Evolutionary conservation across 2,888 invertebrate genomes (phyloP).

Genomic region (Cantharis rustica): DNA sequence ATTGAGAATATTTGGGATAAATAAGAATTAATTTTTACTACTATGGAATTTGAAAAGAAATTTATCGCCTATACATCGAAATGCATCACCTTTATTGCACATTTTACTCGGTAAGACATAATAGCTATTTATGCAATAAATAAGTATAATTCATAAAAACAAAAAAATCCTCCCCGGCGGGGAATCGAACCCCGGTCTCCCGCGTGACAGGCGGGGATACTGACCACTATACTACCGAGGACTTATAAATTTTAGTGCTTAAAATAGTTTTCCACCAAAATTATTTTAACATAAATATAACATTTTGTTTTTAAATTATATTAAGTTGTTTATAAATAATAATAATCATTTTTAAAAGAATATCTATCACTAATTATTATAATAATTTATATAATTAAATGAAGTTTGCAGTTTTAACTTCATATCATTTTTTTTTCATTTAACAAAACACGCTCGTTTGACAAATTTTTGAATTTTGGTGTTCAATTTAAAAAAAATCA

Average conservation of each 20-base stretch:
- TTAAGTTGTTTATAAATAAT: too few species aligned
- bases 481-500: too few species aligned
- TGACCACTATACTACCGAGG: constrained; percentile 3
- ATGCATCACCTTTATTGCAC: neutral
- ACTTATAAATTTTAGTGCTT: neutral
- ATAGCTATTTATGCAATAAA: neutral
- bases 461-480: neutral
- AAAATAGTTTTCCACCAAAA: too few species aligned
- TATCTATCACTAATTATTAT: too few species aligned
- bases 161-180: neutral
- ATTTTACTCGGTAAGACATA: neutral
- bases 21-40: neutral
- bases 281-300: too few species aligned
- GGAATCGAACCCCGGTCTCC: constrained; percentile 5
- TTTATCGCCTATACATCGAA: neutral
- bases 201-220: constrained; percentile 5
- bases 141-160: too few species aligned
- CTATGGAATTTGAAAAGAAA: neutral
- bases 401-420: too few species aligned
- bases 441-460: neutral
- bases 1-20: too few species aligned
- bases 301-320: too few species aligned
- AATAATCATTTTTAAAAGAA: too few species aligned
- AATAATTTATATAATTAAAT: too few species aligned
- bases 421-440: neutral